phyloP scores from a whole-genome alignment of 2,888 invertebrate species.

The Lordiphosa fenestrarum region DNA sequence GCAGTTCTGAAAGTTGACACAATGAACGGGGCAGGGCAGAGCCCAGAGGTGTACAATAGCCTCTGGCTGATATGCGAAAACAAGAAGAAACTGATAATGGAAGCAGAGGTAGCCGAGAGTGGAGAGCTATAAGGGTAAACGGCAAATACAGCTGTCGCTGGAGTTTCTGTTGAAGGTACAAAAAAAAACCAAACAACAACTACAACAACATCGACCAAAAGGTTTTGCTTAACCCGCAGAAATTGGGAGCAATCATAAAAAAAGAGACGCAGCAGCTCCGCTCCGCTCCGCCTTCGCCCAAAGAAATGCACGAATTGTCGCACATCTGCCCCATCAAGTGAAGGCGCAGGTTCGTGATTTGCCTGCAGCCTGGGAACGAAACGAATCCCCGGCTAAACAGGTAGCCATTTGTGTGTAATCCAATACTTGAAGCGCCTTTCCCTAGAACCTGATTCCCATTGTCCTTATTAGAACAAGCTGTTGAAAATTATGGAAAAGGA shows the following conservation, averaged over 20 bases:
- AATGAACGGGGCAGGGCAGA: constrained; percentile 1
- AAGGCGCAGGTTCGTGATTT: constrained; percentile 48
- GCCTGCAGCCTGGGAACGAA: constrained; percentile 3
- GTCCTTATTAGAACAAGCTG: constrained; percentile 56
- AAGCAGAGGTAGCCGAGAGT: constrained; percentile 8
- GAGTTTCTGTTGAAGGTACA: neutral
- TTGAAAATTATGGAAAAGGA: constrained; percentile 47
- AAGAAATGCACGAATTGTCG: constrained; percentile 39
- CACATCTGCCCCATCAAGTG: constrained; percentile 10
- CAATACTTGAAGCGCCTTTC: constrained; percentile 47
- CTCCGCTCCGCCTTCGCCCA: constrained; percentile 17
- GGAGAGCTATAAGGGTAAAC: constrained; percentile 32
- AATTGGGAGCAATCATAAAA: constrained; percentile 69
- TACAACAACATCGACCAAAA: constrained; percentile 8
- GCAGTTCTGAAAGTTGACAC: too few species aligned
- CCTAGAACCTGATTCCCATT: constrained; percentile 50
- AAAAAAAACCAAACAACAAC: neutral
- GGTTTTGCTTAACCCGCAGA: constrained; percentile 61
- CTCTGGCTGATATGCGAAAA: constrained; percentile 35
- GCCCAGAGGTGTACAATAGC: constrained; percentile 18
- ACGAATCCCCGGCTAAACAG: constrained; percentile 21
- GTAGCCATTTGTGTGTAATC: constrained; percentile 39
- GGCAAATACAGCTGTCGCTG: constrained; percentile 54
- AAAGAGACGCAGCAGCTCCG: constrained; percentile 5
- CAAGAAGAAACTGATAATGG: constrained; percentile 52